Percentiles rank a stretch among this genome's conserved stretches.
Evolutionary conservation across 2,797 vertebrate genomes (phyloP).

Genomic region (Strix occidentalis): DNA sequence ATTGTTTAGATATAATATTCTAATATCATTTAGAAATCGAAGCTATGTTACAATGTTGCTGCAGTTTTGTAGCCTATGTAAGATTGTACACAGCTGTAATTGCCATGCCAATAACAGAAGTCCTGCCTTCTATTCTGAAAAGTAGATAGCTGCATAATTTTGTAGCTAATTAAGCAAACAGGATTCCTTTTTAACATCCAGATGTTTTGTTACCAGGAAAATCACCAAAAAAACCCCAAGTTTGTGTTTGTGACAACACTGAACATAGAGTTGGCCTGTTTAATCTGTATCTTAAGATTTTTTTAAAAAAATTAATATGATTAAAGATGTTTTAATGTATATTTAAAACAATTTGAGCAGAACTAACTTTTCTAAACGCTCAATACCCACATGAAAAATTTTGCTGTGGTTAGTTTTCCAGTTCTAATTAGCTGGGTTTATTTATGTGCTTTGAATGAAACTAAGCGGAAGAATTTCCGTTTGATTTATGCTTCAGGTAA

Average conservation of each 20-base stretch:
- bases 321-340: not conserved
- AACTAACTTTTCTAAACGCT: not conserved
- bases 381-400: not conserved
- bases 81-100: not conserved
- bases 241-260: not conserved
- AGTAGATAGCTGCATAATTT: not conserved
- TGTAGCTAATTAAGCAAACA: not conserved
- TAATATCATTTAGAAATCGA: not conserved
- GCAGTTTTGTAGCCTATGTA: not conserved
- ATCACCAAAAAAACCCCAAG: fast-evolving
- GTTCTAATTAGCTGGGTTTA: constrained; percentile 2
- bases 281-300: not conserved
- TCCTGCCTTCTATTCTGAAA: not conserved
- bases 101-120: not conserved
- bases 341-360: not conserved
- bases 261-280: not conserved
- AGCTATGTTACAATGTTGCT: not conserved
- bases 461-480: not conserved
- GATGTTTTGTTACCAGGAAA: not conserved
- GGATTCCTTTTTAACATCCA: not conserved
- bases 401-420: constrained; percentile 21
- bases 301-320: not conserved
- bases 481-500: constrained; percentile 47
- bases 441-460: constrained; percentile 32
- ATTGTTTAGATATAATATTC: no score